These are phyloP conservation scores for Trichomycterus rosablanca DNA, from an alignment of 2,113 vertebrate species.

Conservation along the genomic window DNA sequence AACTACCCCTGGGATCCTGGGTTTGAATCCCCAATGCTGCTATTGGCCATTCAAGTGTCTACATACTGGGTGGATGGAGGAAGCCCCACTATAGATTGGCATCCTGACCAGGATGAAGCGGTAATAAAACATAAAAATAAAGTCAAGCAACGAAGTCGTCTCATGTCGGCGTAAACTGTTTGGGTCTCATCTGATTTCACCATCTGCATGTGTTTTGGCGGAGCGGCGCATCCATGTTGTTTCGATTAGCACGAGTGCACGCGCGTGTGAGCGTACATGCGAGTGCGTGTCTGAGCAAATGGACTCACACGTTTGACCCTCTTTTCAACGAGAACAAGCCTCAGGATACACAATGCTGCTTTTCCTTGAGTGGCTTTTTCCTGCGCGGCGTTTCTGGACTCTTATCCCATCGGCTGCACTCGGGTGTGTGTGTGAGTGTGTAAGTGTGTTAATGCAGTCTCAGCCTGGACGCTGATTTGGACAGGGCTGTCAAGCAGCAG, in stretches of 20 bases:
- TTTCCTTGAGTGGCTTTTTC: conserved; percentile 39
- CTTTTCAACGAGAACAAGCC: conserved; percentile 40
- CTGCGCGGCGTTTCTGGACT: conserved; percentile 41
- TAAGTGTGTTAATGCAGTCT: conserved; percentile 36
- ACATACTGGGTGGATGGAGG: no score
- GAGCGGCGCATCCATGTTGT: neutral
- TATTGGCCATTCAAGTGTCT: no score
- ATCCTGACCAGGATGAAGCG: no score
- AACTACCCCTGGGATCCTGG: no score
- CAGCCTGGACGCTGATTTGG: conserved; percentile 54
- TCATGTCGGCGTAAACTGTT: no score
- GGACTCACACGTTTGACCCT: conserved; percentile 42
- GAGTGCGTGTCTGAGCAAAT: neutral
- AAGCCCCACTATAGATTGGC: no score
- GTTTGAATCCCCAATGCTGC: no score
- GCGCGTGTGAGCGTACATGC: conserved; percentile 2
- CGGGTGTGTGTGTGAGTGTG: conserved; percentile 22
- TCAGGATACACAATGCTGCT: conserved; percentile 37
- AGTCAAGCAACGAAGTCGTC: no score
- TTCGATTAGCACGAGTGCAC: neutral
- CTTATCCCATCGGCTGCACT: conserved; percentile 39
- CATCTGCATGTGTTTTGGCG: conserved; percentile 15
- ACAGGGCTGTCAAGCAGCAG: conserved; percentile 50
- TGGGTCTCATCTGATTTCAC: no score
- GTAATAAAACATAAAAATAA: no score